Base-by-base conservation (phyloP, 2,888 invertebrate genomes). In the Sarcophaga caerulescens region DNA sequence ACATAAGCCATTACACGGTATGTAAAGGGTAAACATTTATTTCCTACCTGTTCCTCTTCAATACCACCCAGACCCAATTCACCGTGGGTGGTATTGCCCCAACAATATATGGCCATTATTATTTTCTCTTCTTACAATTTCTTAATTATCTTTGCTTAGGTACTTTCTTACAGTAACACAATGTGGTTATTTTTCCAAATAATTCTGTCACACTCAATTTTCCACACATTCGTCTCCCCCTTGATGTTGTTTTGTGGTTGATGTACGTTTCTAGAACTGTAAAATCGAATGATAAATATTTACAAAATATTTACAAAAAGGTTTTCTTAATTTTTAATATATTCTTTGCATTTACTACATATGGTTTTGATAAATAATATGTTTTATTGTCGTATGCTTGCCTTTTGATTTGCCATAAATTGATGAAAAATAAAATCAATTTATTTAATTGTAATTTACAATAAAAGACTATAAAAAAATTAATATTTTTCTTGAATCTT, bases 61-160 rank as follows among this genome's bases (percentile, higher is more conserved):
- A 96, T 95, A 14, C 96, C 96, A 45, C 97, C 97, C 19, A 97
- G 92, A 1, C 97, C 97, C 35, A 97, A 93, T 93, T 97, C 97
- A 3, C 97, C 97, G 91, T 96, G 95, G 52, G 95, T 94, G 4
- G 96, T 96, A 90, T 95, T 96, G 11, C 97, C 97, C 97, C 97
- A 97, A 89, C 96, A 95, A 91, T 94, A 96, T 94, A 96, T 95
- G 62, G 91, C 91, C 92, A 92, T 93, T 52, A 12, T 79, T 23
- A 52, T 14, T 52, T 14, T 52, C 14, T 14, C 17, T 14, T 59
- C 25, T 69, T 35, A 75, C 14, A 59, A 57, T 14, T 84, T 44
- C 60, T 14, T 23, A 82, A 23, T 82, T 80, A 66, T 73, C 63
- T 70, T 47, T 59, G 12, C 25, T 45, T 14, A 73, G 59, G 14